Base-by-base conservation (phyloP, 2,113 vertebrate genomes). In the Phylloscopus trochilus region DNA sequence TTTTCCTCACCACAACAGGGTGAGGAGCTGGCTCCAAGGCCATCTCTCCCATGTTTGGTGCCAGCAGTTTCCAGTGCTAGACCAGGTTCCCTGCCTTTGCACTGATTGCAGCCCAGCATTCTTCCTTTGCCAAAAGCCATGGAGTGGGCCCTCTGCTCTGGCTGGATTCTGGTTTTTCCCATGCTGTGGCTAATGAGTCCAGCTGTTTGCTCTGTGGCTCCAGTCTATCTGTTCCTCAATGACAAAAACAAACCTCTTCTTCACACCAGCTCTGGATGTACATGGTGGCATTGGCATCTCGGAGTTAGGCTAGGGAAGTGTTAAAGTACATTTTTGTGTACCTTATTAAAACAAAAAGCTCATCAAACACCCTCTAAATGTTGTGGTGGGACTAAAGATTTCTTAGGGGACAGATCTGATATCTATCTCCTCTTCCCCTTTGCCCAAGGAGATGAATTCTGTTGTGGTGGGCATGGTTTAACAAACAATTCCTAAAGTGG, bases 31-130 rank as follows among this genome's bases (percentile, higher is more conserved):
- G 9, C 80, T 90, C 46, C 30, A 15, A 30, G 23, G 84, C 26
- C 52, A 14, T 19, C 63, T 66, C 0, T 0, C 28, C 41, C 0
- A 0, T 5, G 8, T 8, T 41, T 46, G 67, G 20, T 70, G 72
- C 80, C 64, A 81, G 63, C 76, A 55, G 41, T 49, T 55, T 11
- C 31, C 53, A 35, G 55, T 7, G 27, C 47, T 35, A 37, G 20
- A 24, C 37, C 47, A 79, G 30, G 30, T 35, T 72, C 47, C 27
- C 15, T 68, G 52, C 26, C 19, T 74, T 67, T 55, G 69, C 72
- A 52, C 53, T n/a, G 43, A 10, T 6, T 80, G 62, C 47, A 75
- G 0, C 15, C 4, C 2, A 33, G 72, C 7, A 7, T 60, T 17
- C 37, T 64, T 76, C 60, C 90, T 78, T 60, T 66, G 85, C 63